Evolutionary conservation across 2,888 invertebrate genomes (phyloP), one percentile per base, ranked within the genome.

Genomic region (Ecliptopera silaceata): DNA sequence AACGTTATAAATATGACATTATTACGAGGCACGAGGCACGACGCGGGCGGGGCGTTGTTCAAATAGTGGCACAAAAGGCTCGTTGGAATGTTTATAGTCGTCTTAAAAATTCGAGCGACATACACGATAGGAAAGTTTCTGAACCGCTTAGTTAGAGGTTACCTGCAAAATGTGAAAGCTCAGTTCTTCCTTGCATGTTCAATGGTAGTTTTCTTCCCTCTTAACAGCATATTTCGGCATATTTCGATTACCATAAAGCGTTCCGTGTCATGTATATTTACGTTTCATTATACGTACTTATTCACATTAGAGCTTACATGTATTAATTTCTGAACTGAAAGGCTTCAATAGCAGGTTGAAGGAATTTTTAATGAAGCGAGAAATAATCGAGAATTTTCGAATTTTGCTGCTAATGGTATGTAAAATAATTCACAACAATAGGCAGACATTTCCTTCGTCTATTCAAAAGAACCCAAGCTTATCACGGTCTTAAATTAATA

Each of bases 161-260:
- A 71, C 76, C 80, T 77, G 75, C 84, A 82, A 88, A 88, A 87
- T 89, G 88, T 86, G 82, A 84, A 89, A 82, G 84, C 84, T 86
- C 70, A 81, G 86, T 84, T 86, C 88, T 90, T 91, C 88, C 86
- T 76, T 80, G 91, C 91, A 91, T 91, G 91, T 87, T 85, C 64
- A 72, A 64, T 57, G 89, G 91, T 86, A 90, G 89, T 91, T 91
- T 89, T 85, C 82, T 82, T 77, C 84, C 81, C 84, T 88, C 82
- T 87, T 86, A 90, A 90, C 89, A 89, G 87, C 90, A 90, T 91
- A 89, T 90, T 91, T 90, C 85, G 86, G 86, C 84, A 91, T 89
- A 89, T 90, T 90, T 90, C 89, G 91, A 90, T 91, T 91, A 90
- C 89, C 89, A 90, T 91, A 90, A 91, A 91, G 82, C 88, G 87